phyloP scores from a whole-genome alignment of 1,140 invertebrate species.

The Drosophila leontia region DNA sequence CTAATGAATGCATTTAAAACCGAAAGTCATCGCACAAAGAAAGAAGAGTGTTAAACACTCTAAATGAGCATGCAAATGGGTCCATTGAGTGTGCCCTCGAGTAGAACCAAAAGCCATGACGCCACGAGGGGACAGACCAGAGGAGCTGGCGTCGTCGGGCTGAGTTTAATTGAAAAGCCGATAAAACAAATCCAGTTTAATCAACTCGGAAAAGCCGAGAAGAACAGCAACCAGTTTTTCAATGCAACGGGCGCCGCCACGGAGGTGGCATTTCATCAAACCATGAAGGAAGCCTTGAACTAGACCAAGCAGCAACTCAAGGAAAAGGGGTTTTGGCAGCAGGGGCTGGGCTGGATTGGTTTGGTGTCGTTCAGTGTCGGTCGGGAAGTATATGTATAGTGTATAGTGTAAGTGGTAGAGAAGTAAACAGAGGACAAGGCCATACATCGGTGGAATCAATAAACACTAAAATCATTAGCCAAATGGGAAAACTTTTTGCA shows the following conservation, averaged over 20 bases:
- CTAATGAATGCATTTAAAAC: conserved; percentile 49
- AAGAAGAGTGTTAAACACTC: conserved; percentile 54
- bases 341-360: conserved; percentile 1
- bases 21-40: conserved; percentile 42
- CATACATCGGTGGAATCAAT: conserved; percentile 35
- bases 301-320: conserved; percentile 51
- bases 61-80: conserved; percentile 47
- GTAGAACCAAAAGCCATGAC: conserved; percentile 50
- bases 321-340: conserved; percentile 10
- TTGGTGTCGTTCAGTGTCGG: neutral
- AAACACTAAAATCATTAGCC: conserved; percentile 9
- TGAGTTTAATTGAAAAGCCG: conserved; percentile 58
- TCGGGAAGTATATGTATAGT: conserved; percentile 7
- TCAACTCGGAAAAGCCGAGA: conserved; percentile 49
- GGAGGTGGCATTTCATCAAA: conserved; percentile 15
- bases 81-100: conserved; percentile 56
- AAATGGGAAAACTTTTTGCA: neutral
- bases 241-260: conserved; percentile 16
- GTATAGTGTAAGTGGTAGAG: neutral
- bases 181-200: conserved; percentile 58
- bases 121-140: neutral
- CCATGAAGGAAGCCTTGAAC: conserved; percentile 50
- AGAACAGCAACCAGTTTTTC: conserved; percentile 51
- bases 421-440: conserved; percentile 27
- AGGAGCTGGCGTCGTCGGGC: neutral